Conservation (phyloP, 1,140 invertebrate species). For the Calliphora vicina region DNA sequence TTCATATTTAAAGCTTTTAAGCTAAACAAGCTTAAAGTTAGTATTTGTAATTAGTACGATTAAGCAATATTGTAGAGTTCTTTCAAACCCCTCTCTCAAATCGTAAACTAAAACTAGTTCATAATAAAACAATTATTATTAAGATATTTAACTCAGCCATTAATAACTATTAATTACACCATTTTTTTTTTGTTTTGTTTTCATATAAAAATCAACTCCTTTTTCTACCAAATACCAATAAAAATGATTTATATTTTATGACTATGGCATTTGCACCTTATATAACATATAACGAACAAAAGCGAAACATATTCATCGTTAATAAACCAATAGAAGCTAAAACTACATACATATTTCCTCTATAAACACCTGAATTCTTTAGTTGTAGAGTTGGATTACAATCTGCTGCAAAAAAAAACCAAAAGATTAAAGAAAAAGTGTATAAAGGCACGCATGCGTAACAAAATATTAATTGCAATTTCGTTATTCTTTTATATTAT, state of each 20-base stretch:
- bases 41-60: too few species aligned
- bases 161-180: neutral
- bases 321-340: neutral
- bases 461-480: slow-evolving; percentile 33
- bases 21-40: too few species aligned
- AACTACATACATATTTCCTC: neutral
- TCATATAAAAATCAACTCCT: neutral
- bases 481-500: neutral
- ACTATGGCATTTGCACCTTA: slow-evolving; percentile 30
- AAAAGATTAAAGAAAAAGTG: slow-evolving; percentile 8
- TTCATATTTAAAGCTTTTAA: too few species aligned
- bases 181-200: neutral
- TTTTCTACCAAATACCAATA: neutral
- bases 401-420: neutral
- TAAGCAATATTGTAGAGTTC: too few species aligned
- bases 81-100: too few species aligned
- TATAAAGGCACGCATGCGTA: slow-evolving; percentile 28
- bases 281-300: neutral
- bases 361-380: too few species aligned
- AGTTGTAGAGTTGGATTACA: neutral
- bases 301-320: neutral
- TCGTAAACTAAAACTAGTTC: neutral
- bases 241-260: slow-evolving; percentile 33
- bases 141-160: neutral
- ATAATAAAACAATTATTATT: neutral